Conservation (phyloP, 2,113 vertebrate genomes). For the Coptodon bakossiorum region DNA sequence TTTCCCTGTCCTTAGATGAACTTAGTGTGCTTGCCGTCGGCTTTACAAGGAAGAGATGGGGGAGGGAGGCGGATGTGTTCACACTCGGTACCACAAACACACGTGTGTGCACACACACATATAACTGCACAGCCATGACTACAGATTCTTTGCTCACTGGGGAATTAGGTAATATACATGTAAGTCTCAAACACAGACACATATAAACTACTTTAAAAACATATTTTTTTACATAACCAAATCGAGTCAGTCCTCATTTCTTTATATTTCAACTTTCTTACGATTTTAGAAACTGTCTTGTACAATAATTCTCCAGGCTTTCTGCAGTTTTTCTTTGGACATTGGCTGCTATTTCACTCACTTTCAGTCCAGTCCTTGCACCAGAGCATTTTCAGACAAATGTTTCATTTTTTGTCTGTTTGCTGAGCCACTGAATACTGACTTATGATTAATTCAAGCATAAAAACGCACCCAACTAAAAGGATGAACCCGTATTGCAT, state of each 20-base stretch:
- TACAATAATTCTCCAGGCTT: not conserved
- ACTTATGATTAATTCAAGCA: not conserved
- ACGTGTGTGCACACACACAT: not conserved
- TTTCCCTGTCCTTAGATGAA: slow-evolving; percentile 84
- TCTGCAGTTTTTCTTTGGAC: not conserved
- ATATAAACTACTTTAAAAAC: slow-evolving; percentile 24
- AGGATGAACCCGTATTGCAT: not conserved
- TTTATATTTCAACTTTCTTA: not conserved
- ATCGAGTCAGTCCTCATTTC: not conserved
- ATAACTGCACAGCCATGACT: slow-evolving; percentile 30
- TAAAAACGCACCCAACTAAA: not conserved
- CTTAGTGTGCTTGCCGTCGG: slow-evolving; percentile 73
- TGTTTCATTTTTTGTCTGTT: not conserved
- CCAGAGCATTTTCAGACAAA: not conserved
- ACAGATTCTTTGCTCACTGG: slow-evolving; percentile 47
- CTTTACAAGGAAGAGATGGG: slow-evolving; percentile 60
- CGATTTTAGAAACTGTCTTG: not conserved
- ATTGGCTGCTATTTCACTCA: not conserved
- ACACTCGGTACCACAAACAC: not conserved
- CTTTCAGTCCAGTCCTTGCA: not conserved
- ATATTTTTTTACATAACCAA: not conserved
- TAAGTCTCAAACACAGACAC: slow-evolving; percentile 40
- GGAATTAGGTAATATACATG: slow-evolving; percentile 62
- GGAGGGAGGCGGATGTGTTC: slow-evolving; percentile 26
- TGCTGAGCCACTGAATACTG: not conserved